These are phyloP conservation scores for Mus pahari DNA, from an alignment of 2,113 vertebrate species.

Conservation along the genomic window DNA sequence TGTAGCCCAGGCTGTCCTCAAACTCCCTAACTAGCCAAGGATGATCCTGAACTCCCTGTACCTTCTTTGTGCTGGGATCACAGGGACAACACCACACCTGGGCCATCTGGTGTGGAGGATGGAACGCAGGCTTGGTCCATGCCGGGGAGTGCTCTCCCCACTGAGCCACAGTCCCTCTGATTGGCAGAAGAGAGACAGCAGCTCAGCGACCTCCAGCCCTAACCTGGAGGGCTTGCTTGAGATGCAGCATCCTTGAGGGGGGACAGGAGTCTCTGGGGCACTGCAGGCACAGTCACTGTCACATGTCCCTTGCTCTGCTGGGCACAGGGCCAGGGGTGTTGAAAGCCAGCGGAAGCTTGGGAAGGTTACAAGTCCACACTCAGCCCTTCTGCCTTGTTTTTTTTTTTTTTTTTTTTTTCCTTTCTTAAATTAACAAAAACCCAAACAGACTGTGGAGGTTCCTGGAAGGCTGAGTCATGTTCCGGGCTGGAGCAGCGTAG, in stretches of 20 bases:
- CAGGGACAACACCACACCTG: too few relatives aligned
- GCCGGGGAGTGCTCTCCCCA: too few relatives aligned
- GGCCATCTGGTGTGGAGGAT: neutral
- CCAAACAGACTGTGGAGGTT: neutral
- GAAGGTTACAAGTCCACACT: constrained; percentile 69
- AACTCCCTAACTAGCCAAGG: neutral
- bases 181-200: neutral
- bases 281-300: neutral
- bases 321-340: neutral
- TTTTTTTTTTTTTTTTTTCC: neutral
- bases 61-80: neutral
- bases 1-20: neutral
- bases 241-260: neutral
- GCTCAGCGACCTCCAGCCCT: neutral
- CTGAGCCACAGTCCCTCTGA: neutral
- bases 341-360: constrained; percentile 38
- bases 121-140: too few relatives aligned
- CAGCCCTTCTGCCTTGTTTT: neutral
- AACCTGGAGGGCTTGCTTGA: neutral
- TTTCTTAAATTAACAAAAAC: constrained; percentile 41
- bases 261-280: neutral
- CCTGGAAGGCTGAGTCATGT: constrained; percentile 73
- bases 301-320: neutral
- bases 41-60: neutral
- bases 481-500: neutral